These are phyloP conservation scores for Epistrophe grossulariae DNA, from an alignment of 2,888 invertebrate genomes.

Conservation along the genomic window DNA sequence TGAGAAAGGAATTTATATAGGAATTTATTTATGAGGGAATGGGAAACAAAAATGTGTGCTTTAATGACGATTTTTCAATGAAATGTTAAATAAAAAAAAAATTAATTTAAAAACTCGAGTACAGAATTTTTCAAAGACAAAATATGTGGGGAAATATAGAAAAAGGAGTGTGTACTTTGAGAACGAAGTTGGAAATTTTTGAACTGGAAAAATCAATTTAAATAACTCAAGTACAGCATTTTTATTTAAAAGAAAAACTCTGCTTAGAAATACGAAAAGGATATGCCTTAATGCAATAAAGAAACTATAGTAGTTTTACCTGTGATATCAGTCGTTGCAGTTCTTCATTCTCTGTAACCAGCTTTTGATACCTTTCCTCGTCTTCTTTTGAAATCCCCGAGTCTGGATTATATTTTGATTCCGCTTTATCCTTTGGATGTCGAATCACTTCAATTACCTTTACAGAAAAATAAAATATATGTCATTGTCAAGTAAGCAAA, in stretches of 20 bases:
- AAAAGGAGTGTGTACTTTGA: no score
- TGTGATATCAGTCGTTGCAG: conserved; percentile 96
- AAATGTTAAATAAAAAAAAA: no score
- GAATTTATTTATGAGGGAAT: neutral
- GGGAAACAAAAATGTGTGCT: no score
- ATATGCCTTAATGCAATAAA: no score
- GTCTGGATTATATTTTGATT: conserved; percentile 94
- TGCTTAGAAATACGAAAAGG: no score
- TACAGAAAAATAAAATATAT: conserved; percentile 78
- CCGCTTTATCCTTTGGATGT: conserved; percentile 94
- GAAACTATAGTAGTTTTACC: conserved; percentile 85
- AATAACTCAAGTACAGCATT: no score
- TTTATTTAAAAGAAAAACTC: no score
- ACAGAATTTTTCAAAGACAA: neutral
- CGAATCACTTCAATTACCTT: conserved; percentile 94
- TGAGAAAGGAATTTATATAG: neutral
- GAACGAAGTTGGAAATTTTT: no score
- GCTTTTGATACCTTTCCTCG: conserved; percentile 96
- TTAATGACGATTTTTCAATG: no score
- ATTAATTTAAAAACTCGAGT: neutral
- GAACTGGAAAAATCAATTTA: no score
- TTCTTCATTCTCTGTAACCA: conserved; percentile 97
- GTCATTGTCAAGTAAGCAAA: conserved; percentile 8
- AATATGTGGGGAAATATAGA: no score
- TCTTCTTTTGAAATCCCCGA: conserved; percentile 94